Evolutionary conservation across 1,140 invertebrate species (phyloP).

Genomic region (Tetramorium parvispinum): DNA sequence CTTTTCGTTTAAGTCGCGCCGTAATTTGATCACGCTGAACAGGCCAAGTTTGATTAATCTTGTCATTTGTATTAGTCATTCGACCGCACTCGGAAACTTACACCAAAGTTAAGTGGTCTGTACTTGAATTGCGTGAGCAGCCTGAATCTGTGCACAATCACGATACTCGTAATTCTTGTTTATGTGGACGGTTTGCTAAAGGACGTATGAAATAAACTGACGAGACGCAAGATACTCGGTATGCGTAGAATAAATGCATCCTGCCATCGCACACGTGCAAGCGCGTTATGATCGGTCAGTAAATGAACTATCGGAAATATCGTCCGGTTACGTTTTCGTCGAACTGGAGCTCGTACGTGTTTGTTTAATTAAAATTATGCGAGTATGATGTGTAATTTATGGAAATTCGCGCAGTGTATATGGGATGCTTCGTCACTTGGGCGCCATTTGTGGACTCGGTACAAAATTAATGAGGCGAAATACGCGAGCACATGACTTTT

Average conservation of each 20-base stretch:
- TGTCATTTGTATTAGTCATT: too few relatives aligned
- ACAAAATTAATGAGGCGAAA: constrained; percentile 62
- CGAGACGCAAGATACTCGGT: constrained; percentile 24
- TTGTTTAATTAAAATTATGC: constrained; percentile 76
- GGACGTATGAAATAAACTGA: constrained; percentile 64
- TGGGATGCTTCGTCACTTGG: constrained; percentile 52
- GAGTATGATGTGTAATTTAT: constrained; percentile 71
- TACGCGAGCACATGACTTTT: constrained; percentile 57
- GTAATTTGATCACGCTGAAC: not conserved
- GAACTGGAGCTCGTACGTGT: constrained; percentile 53
- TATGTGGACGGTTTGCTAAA: constrained; percentile 47
- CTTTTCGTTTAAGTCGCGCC: not conserved
- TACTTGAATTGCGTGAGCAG: not conserved
- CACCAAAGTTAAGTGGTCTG: not conserved
- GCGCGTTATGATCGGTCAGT: constrained; percentile 26
- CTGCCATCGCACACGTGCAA: not conserved
- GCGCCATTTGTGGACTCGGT: constrained; percentile 39
- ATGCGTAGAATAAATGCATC: constrained; percentile 9
- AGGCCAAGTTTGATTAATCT: not conserved
- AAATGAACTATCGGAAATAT: constrained; percentile 67
- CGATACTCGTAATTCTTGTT: constrained; percentile 67
- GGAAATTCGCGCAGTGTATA: constrained; percentile 51
- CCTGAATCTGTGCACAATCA: constrained; percentile 7
- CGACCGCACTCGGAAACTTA: not conserved
- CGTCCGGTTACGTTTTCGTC: constrained; percentile 67